Percentiles rank a stretch among this genome's conserved stretches.
These are phyloP conservation scores for Phacellophora camtschatica DNA, from an alignment of 30 jellyfish, hydroid and myxozoan species.

Conservation along the genomic window DNA sequence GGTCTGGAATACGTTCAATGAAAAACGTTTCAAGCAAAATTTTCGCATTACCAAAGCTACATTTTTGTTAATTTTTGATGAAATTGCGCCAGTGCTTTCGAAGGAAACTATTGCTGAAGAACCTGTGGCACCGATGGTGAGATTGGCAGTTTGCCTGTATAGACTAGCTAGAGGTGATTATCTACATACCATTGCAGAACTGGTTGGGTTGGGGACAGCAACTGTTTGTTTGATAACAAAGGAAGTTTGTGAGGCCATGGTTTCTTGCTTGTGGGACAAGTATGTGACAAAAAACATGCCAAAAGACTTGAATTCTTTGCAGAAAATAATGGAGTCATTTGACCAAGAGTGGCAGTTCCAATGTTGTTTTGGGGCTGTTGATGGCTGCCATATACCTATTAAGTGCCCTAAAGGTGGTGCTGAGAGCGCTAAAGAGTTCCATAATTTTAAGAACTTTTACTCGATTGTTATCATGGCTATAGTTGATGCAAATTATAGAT, in stretches of 20 bases:
- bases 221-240: conserved; percentile 38
- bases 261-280: conserved; percentile 38
- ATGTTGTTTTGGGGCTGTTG: conserved; percentile 58
- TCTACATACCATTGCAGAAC: conserved; percentile 42
- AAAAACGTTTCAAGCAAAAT: conserved; percentile 24
- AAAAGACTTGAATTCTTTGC: background rate
- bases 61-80: background rate
- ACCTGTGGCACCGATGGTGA: conserved; percentile 42
- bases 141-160: conserved; percentile 52
- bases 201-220: conserved; percentile 53
- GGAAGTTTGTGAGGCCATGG: conserved; percentile 41
- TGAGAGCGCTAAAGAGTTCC: conserved; percentile 40
- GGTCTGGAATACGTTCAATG: conserved; percentile 22
- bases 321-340: conserved; percentile 9
- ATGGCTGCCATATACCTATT: conserved; percentile 60
- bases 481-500: conserved; percentile 51
- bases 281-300: conserved; percentile 19
- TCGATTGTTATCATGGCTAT: conserved; percentile 40
- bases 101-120: conserved; percentile 38
- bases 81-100: background rate
- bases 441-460: conserved; percentile 41
- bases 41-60: conserved; percentile 31
- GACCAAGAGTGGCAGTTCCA: conserved; percentile 48
- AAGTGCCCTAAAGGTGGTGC: conserved; percentile 66
- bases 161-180: conserved; percentile 55